Conservation (phyloP, 2,888 invertebrate genomes). For the Heteromyza rotundicornis region DNA sequence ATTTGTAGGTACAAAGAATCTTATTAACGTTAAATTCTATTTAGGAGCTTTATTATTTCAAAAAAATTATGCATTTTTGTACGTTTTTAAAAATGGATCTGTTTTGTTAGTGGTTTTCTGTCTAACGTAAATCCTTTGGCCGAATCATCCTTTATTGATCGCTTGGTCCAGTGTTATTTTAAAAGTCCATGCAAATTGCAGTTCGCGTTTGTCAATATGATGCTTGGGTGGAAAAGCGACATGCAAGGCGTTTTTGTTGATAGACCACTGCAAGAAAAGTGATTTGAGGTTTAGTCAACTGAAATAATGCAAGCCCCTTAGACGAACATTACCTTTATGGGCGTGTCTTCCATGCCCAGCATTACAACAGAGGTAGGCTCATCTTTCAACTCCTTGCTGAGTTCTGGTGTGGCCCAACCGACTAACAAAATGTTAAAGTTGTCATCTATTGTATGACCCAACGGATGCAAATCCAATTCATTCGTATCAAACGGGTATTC, state of each 20-base stretch:
- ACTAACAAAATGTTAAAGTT: constrained; percentile 36
- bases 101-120: too few species aligned
- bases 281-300: constrained; percentile 26
- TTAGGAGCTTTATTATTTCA: too few species aligned
- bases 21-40: too few species aligned
- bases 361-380: constrained; percentile 50
- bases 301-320: constrained; percentile 19
- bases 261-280: constrained; percentile 48
- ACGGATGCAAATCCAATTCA: constrained; percentile 64
- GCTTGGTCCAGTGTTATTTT: too few species aligned
- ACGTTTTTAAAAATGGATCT: too few species aligned
- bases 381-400: constrained; percentile 21
- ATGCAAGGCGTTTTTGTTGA: constrained; percentile 40
- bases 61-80: too few species aligned
- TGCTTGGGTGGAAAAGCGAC: constrained; percentile 58
- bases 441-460: constrained; percentile 39
- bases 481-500: constrained; percentile 71
- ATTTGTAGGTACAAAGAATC: too few species aligned
- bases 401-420: constrained; percentile 38
- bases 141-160: too few species aligned
- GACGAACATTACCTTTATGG: constrained; percentile 39
- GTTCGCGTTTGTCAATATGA: constrained; percentile 52
- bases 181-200: constrained; percentile 60
- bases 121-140: too few species aligned
- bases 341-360: constrained; percentile 63